phyloP scores from a whole-genome alignment of 2,113 vertebrate genomes.

The Chamaea fasciata region DNA sequence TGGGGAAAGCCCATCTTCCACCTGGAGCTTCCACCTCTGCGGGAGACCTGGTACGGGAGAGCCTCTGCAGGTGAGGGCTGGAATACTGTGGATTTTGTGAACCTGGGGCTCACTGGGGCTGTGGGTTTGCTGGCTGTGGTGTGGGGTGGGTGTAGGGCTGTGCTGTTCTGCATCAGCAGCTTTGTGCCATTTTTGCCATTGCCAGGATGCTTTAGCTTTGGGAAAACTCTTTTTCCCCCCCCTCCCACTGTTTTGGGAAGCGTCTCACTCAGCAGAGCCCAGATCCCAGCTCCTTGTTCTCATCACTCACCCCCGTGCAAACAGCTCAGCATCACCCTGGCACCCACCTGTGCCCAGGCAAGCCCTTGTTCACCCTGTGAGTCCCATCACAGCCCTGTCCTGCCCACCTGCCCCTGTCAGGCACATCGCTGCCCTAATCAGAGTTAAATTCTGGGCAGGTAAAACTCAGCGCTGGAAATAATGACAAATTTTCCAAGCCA shows the following conservation, averaged over 20 bases:
- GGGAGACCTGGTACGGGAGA: constrained; percentile 51
- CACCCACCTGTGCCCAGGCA: background rate
- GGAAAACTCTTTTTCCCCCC: background rate
- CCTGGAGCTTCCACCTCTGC: constrained; percentile 67
- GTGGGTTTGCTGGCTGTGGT: fast-evolving
- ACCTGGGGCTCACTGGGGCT: fast-evolving
- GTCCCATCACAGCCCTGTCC: background rate
- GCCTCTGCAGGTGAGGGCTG: constrained; percentile 64
- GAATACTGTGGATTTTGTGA: background rate
- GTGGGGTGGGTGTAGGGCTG: background rate
- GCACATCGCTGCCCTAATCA: background rate
- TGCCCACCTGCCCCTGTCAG: background rate
- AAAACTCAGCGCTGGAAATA: background rate
- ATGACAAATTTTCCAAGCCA: background rate
- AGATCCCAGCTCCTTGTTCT: background rate
- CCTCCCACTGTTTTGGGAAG: background rate
- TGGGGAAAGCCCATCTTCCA: background rate
- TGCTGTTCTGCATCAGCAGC: fast-evolving
- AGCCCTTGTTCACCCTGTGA: fast-evolving
- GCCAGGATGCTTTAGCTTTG: background rate
- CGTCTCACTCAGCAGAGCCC: fast-evolving
- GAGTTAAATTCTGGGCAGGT: background rate
- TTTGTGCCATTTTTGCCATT: background rate
- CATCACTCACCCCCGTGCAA: fast-evolving
- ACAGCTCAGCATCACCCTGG: fast-evolving